Base-by-base conservation (phyloP, 2,797 vertebrate species). In the Semotilus atromaculatus region DNA sequence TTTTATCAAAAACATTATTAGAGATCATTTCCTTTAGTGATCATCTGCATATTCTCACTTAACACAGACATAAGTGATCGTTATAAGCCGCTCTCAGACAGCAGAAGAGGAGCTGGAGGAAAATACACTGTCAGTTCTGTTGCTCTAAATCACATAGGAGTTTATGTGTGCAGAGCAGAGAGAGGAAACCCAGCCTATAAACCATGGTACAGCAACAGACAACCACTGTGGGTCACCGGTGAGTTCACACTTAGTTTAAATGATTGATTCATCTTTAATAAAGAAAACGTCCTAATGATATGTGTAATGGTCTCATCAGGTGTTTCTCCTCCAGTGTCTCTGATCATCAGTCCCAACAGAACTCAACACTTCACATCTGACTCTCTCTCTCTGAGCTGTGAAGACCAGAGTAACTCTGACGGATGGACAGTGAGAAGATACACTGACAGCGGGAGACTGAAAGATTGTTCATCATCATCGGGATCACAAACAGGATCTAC, bases 341-440 rank as follows among this genome's bases (percentile, higher is more conserved):
- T 81, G 79, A 53, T 70, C 58, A 31, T 64, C 76, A 64, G 18
- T 29, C n/a, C 58, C 38, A 78, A 3, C n/a, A 64, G 76, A 78
- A 7, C 79, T 53, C 79, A 81, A 70, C 79, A 81, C 66, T 81
- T 81, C 34, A 53, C 43, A 68, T 51, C 0, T 7, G 45, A 5
- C 23, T 70, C 66, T 81, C 64, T 81, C 31, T 81, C 23, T 53
- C 66, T 81, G 79, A 67, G n/a, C 66, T 70, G 79, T 81, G 79
- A 70, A 4, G 23, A 40, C 2, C 2, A 80, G 45, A 80, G 23
- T 18, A 68, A 68, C 45, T 73, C 80, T 43, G 14, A 23, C 45
- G 19, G 68, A 73, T 73, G 80, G 80, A 60, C 7, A 82, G 80
- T 82, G 3, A 73, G 19, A 73, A 40, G 80, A 81, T 72, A 81